phyloP scores from a whole-genome alignment of 2,113 vertebrate species.

The Lepus timidus region DNA sequence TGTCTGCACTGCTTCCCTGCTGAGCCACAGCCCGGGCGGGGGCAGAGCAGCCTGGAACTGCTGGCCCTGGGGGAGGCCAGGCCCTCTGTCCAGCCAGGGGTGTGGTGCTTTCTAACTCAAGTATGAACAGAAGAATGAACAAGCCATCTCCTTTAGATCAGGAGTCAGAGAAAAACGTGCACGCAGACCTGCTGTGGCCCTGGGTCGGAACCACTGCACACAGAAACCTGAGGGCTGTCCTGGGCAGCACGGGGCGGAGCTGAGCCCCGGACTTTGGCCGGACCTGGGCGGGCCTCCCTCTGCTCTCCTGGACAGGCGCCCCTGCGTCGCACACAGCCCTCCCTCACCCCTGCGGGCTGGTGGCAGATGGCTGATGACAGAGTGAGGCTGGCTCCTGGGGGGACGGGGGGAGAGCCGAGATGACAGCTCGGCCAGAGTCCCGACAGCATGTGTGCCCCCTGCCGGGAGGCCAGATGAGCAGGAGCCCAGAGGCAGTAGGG shows the following conservation, averaged over 20 bases:
- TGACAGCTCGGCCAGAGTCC: not conserved
- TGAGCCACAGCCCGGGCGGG: not conserved
- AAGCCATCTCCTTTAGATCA: not conserved
- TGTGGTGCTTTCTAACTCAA: not conserved
- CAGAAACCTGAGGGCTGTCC: not conserved
- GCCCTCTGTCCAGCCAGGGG: too few relatives aligned
- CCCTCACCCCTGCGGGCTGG: fast-evolving
- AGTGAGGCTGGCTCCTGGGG: not conserved
- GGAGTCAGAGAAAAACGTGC: not conserved
- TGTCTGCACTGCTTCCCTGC: fast-evolving
- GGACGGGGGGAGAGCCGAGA: not conserved
- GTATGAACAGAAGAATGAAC: not conserved
- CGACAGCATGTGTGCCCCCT: not conserved
- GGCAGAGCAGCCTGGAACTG: not conserved
- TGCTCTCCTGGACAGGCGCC: not conserved
- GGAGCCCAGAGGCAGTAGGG: not conserved
- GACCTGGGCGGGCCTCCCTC: not conserved
- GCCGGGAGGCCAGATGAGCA: not conserved
- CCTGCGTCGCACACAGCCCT: not conserved
- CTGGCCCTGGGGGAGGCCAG: not conserved
- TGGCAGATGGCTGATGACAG: not conserved
- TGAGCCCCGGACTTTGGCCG: not conserved
- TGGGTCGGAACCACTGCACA: too few relatives aligned
- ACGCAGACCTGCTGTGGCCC: fast-evolving
- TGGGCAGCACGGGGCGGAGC: not conserved